Percentiles rank a stretch among this genome's conserved stretches.
phyloP scores from a whole-genome alignment of 2,113 vertebrate species.

The Morone saxatilis region DNA sequence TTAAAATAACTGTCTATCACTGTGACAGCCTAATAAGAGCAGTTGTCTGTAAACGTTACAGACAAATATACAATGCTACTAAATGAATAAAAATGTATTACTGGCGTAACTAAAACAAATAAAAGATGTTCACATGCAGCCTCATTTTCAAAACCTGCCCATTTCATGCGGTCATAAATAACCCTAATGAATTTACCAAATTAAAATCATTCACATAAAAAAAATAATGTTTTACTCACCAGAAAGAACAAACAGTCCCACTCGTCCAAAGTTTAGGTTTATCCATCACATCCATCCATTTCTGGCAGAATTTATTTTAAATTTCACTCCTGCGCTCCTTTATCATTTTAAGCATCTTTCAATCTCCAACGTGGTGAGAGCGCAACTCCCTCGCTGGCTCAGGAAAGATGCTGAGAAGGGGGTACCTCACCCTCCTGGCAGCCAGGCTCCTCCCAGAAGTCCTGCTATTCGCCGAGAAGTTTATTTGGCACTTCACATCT shows the following conservation, averaged over 20 bases:
- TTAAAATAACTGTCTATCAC: background rate
- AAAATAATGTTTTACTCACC: constrained; percentile 71
- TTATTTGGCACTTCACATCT: constrained; percentile 64
- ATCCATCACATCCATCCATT: constrained; percentile 44
- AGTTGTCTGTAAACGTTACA: background rate
- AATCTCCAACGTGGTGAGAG: constrained; percentile 43
- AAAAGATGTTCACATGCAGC: background rate
- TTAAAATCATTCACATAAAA: background rate
- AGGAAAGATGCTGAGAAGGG: constrained; percentile 74
- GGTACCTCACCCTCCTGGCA: constrained; percentile 66
- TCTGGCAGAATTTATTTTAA: constrained; percentile 6
- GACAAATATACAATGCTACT: background rate
- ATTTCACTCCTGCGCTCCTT: constrained; percentile 15
- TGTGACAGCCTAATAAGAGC: background rate
- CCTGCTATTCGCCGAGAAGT: constrained; percentile 78
- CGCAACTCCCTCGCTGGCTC: constrained; percentile 61
- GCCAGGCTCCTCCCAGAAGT: constrained; percentile 84
- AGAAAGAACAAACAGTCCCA: background rate
- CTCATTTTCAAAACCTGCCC: background rate
- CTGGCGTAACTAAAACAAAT: background rate
- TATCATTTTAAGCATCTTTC: constrained; percentile 52
- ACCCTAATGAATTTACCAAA: background rate
- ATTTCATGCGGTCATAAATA: background rate
- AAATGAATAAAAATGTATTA: background rate
- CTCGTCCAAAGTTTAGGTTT: constrained; percentile 46